These are phyloP conservation scores for Tetragonula carbonaria DNA, from an alignment of 2,888 invertebrate genomes.

Conservation along the genomic window DNA sequence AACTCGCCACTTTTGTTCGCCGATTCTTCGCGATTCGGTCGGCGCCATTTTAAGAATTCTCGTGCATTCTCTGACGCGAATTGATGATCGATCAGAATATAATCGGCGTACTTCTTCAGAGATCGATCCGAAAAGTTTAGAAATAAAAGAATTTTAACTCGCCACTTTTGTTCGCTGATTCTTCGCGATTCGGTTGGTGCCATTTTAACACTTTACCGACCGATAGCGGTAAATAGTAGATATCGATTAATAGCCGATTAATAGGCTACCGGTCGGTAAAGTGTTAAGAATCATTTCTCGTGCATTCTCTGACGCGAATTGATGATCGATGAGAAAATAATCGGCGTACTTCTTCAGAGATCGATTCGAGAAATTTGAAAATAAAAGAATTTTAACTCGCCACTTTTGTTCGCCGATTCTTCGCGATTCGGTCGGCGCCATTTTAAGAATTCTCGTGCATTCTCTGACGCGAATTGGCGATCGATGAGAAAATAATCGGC, in stretches of 20 bases:
- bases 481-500: too few relatives aligned
- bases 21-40: not conserved
- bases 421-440: not conserved
- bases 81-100: too few relatives aligned
- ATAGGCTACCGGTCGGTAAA: too few relatives aligned
- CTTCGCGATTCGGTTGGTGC: not conserved
- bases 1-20: not conserved
- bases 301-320: not conserved
- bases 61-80: not conserved
- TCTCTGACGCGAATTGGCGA: not conserved
- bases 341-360: not conserved
- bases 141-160: slow-evolving; percentile 11
- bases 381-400: not conserved
- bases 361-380: slow-evolving; percentile 39
- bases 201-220: not conserved
- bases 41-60: not conserved
- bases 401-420: not conserved
- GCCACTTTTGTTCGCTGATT: not conserved
- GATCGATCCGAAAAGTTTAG: slow-evolving; percentile 36
- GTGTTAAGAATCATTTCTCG: not conserved
- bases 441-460: not conserved
- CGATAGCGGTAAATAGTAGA: too few relatives aligned
- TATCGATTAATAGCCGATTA: too few relatives aligned
- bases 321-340: too few relatives aligned
- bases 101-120: not conserved